Percentiles rank a stretch among this genome's conserved stretches.
phyloP scores from a whole-genome alignment of 2,797 vertebrate genomes.

The Erpetoichthys calabaricus region DNA sequence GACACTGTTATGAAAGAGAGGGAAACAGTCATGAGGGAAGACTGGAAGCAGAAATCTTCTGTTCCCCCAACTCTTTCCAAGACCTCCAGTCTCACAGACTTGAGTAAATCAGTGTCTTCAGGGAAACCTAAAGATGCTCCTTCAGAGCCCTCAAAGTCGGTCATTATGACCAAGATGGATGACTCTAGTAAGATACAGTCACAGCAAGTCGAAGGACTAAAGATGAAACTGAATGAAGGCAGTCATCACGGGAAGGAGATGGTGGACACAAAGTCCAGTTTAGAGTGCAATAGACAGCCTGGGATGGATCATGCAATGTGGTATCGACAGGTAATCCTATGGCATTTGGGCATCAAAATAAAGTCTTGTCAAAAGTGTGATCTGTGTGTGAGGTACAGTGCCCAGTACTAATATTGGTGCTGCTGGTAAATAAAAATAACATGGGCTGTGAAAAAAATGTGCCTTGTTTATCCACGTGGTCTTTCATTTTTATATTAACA shows the following conservation, averaged over 20 bases:
- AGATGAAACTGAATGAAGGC: conserved; percentile 78
- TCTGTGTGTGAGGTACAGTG: no score
- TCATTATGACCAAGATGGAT: conserved; percentile 79
- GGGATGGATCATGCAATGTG: conserved; percentile 82
- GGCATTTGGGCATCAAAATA: no score
- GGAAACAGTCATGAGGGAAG: conserved; percentile 71
- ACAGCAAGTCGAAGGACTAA: conserved; percentile 75
- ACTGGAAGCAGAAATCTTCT: conserved; percentile 89
- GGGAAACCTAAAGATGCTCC: conserved; percentile 74
- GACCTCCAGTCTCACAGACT: conserved; percentile 75
- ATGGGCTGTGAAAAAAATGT: no score
- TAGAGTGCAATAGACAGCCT: conserved; percentile 63
- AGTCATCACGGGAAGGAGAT: conserved; percentile 74
- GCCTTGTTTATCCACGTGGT: no score
- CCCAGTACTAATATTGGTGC: no score
- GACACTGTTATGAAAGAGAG: conserved; percentile 77
- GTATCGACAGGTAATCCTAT: conserved; percentile 78
- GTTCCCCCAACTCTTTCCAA: conserved; percentile 83
- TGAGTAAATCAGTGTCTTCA: conserved; percentile 67
- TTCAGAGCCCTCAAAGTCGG: conserved; percentile 69
- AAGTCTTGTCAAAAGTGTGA: no score
- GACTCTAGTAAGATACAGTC: conserved; percentile 63
- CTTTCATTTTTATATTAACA: no score
- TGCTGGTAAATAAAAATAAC: no score
- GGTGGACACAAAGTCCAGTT: conserved; percentile 56